A percentile compares a stretch with the other conserved stretches of the same genome.
Conservation (phyloP, 2,888 invertebrate genomes). For the Hoplodrina blanda region DNA sequence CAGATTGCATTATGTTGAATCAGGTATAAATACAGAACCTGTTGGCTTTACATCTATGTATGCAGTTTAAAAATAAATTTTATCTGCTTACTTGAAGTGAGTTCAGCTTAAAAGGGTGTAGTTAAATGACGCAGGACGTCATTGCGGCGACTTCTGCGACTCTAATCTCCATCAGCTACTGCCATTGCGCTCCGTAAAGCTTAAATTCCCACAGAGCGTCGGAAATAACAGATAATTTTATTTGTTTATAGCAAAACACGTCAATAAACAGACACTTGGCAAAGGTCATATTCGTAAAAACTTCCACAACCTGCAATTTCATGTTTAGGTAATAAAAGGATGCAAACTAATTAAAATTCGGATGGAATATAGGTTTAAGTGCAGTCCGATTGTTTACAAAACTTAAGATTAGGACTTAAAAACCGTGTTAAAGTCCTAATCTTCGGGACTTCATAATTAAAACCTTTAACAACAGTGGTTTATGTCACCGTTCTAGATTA, state of each 20-base stretch:
- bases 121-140: slow-evolving; percentile 59
- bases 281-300: slow-evolving; percentile 59
- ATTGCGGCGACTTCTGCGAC: slow-evolving; percentile 56
- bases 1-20: slow-evolving; percentile 33
- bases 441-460: too few species aligned
- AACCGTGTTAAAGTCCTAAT: too few species aligned
- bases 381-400: background rate
- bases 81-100: slow-evolving; percentile 57
- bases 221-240: slow-evolving; percentile 57
- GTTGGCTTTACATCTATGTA: slow-evolving; percentile 54
- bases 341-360: slow-evolving; percentile 2
- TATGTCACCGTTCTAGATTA: background rate
- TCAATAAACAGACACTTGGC: slow-evolving; percentile 54
- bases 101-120: slow-evolving; percentile 59
- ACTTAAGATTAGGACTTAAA: background rate
- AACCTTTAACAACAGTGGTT: background rate
- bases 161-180: slow-evolving; percentile 63
- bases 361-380: background rate
- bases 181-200: slow-evolving; percentile 41
- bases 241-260: slow-evolving; percentile 62
- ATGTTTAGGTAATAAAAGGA: slow-evolving; percentile 5
- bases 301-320: slow-evolving; percentile 44
- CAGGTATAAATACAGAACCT: slow-evolving; percentile 59
- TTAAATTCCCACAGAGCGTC: slow-evolving; percentile 52
- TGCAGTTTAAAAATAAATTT: slow-evolving; percentile 64